These are phyloP conservation scores for Olivierus martensii DNA, from an alignment of 1,140 invertebrate species.

Conservation along the genomic window DNA sequence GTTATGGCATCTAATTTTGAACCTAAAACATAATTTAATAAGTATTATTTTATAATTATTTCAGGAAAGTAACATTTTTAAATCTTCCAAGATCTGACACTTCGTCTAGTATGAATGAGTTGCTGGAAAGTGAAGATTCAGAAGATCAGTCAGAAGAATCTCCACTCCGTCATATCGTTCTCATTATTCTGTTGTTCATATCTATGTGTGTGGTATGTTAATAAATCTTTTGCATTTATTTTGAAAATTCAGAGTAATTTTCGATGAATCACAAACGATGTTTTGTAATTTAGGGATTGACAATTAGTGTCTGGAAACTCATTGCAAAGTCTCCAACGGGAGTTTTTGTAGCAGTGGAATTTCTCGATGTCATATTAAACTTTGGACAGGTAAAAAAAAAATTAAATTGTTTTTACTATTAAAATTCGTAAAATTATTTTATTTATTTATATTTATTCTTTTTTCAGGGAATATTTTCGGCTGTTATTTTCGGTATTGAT, in stretches of 20 bases:
- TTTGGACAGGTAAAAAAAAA: constrained; percentile 51
- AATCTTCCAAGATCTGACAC: constrained; percentile 15
- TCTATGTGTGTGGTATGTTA: constrained; percentile 67
- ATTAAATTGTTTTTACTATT: background rate
- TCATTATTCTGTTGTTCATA: constrained; percentile 58
- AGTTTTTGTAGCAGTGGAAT: constrained; percentile 79
- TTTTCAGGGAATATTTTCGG: constrained; percentile 52
- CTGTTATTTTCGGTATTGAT: constrained; percentile 68
- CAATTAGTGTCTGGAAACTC: constrained; percentile 70
- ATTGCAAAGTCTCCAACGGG: constrained; percentile 72
- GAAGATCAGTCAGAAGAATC: too few species aligned
- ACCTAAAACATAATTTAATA: background rate
- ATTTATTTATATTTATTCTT: background rate
- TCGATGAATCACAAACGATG: too few species aligned
- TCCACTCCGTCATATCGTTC: constrained; percentile 56
- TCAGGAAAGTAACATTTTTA: constrained; percentile 9
- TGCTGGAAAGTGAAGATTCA: constrained; percentile 42
- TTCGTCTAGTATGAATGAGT: background rate
- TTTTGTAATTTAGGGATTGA: constrained; percentile 32
- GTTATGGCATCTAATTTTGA: too few species aligned
- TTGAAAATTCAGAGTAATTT: too few species aligned
- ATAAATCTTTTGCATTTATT: too few species aligned
- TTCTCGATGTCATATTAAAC: constrained; percentile 73
- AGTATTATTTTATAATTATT: background rate
- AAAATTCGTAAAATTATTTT: background rate